These are phyloP conservation scores for Pseudoips prasinana DNA, from an alignment of 2,888 invertebrate species.

Conservation along the genomic window DNA sequence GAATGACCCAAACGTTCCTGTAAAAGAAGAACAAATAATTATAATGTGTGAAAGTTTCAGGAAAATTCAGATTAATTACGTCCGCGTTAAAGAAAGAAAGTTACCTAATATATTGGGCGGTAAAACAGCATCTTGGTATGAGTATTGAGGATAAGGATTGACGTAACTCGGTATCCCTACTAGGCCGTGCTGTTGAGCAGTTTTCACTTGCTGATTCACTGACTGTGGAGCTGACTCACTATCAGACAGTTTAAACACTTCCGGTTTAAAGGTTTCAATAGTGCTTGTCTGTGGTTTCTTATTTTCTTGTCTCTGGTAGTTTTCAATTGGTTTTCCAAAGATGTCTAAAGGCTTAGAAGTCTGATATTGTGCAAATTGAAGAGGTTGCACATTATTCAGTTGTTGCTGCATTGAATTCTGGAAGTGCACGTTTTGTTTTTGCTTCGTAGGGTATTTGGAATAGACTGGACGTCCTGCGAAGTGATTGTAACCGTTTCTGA, in stretches of 20 bases:
- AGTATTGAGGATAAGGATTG: conserved; percentile 58
- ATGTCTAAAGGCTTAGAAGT: conserved; percentile 58
- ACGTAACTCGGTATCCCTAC: conserved; percentile 41
- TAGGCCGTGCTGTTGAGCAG: conserved; percentile 63
- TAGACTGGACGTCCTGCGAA: conserved; percentile 61
- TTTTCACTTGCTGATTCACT: conserved; percentile 64
- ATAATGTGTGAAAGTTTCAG: neutral
- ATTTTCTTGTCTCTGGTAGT: conserved; percentile 54
- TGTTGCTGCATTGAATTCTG: conserved; percentile 65
- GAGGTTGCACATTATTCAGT: conserved; percentile 60
- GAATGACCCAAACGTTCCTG: conserved; percentile 83
- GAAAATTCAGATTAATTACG: neutral
- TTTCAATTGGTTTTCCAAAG: conserved; percentile 61
- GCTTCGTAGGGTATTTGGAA: conserved; percentile 61
- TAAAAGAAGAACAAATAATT: conserved; percentile 3
- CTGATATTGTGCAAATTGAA: conserved; percentile 65
- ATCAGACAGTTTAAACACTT: conserved; percentile 67
- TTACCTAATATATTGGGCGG: conserved; percentile 71
- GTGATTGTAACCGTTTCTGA: conserved; percentile 67
- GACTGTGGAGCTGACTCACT: conserved; percentile 63
- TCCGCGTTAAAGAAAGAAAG: conserved; percentile 3
- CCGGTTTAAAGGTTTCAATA: conserved; percentile 65
- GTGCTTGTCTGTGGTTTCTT: conserved; percentile 41
- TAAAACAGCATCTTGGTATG: conserved; percentile 61
- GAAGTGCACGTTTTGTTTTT: conserved; percentile 48